These are phyloP conservation scores for Cryptotermes secundus DNA, from an alignment of 1,140 invertebrate genomes.

Conservation along the genomic window DNA sequence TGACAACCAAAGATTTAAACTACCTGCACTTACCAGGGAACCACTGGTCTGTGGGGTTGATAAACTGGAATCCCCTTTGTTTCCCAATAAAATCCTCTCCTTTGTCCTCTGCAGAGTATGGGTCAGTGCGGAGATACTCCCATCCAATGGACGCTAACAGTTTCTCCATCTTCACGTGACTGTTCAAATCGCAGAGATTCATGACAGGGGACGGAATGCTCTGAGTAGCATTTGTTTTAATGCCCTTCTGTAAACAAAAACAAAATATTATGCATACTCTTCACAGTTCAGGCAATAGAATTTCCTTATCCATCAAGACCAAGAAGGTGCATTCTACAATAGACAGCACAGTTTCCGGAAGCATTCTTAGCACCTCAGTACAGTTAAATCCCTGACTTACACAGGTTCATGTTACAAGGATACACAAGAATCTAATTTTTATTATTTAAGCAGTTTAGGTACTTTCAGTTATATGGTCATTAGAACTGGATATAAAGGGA, in stretches of 20 bases:
- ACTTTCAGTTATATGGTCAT: no score
- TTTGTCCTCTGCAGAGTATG: conserved; percentile 65
- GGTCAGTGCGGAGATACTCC: conserved; percentile 73
- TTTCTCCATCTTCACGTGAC: conserved; percentile 64
- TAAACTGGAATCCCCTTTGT: conserved; percentile 75
- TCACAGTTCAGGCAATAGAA: not conserved
- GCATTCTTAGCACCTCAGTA: no score
- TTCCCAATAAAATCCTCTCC: conserved; percentile 63
- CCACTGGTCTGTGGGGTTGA: conserved; percentile 85
- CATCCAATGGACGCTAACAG: conserved; percentile 74
- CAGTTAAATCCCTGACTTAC: no score
- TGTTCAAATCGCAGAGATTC: conserved; percentile 74
- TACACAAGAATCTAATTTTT: no score
- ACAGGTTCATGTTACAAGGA: no score
- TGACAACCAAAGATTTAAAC: not conserved
- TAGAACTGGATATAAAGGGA: no score
- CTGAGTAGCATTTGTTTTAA: conserved; percentile 77
- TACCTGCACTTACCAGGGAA: conserved; percentile 67
- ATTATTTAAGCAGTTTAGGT: no score
- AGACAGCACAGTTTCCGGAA: no score
- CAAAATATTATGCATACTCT: conserved; percentile 20
- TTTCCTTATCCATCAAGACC: not conserved
- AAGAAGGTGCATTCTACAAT: no score
- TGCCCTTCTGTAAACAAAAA: conserved; percentile 52
- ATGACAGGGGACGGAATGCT: conserved; percentile 77